phyloP scores from a whole-genome alignment of 2,888 invertebrate genomes.

The Unio delphinus region DNA sequence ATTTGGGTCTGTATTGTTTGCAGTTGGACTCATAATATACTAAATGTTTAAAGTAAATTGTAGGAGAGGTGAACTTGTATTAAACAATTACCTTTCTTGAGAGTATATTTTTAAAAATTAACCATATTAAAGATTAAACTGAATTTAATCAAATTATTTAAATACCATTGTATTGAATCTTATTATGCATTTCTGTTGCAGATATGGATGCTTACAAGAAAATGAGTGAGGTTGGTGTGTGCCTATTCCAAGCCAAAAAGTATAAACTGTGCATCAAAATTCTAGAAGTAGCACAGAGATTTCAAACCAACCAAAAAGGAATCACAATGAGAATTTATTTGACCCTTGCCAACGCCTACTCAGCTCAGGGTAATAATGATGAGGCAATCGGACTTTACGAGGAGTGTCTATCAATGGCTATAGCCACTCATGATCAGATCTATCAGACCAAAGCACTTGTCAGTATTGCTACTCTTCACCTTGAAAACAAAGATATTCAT shows the following conservation, averaged over 20 bases:
- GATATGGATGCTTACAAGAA: conserved; percentile 68
- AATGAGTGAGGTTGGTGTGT: conserved; percentile 65
- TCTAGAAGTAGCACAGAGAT: conserved; percentile 59
- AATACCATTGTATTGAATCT: not conserved
- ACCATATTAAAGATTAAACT: not conserved
- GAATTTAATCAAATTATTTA: not conserved
- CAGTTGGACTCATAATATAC: too few species aligned
- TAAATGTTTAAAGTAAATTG: too few species aligned
- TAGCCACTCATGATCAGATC: conserved; percentile 64
- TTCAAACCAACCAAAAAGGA: conserved; percentile 67
- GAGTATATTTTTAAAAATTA: not conserved
- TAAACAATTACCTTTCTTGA: not conserved
- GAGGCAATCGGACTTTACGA: conserved; percentile 63
- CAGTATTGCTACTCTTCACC: conserved; percentile 66
- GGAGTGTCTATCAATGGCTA: conserved; percentile 62
- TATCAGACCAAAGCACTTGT: conserved; percentile 68
- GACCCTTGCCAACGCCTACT: conserved; percentile 64
- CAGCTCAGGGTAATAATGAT: conserved; percentile 54
- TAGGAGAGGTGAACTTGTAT: not conserved
- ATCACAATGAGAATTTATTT: conserved; percentile 65
- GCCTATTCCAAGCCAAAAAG: conserved; percentile 55
- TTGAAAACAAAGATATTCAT: conserved; percentile 60
- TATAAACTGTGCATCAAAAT: conserved; percentile 61
- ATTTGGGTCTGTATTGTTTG: too few species aligned
- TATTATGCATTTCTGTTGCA: conserved; percentile 25